Evolutionary conservation across 2,888 invertebrate species (phyloP).

Genomic region (Mimas tiliae): DNA sequence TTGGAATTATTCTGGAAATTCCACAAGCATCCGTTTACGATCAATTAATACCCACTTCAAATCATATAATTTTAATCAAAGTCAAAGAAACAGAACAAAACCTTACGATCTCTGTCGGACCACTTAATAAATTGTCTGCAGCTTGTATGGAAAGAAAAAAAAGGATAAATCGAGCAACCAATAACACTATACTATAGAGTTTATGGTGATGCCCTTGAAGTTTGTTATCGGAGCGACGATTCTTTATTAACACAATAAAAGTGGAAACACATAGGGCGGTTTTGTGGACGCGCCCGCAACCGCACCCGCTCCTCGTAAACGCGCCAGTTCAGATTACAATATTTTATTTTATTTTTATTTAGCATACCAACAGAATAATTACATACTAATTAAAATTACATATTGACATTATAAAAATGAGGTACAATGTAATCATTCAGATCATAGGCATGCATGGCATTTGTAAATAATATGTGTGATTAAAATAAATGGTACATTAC

Average conservation of each 20-base stretch:
- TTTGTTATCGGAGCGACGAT: constrained; percentile 71
- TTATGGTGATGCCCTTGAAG: constrained; percentile 77
- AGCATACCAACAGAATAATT: too few species aligned
- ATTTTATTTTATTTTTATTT: too few species aligned
- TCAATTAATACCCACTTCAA: constrained; percentile 62
- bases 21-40: constrained; percentile 44
- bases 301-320: not conserved
- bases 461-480: too few species aligned
- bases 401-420: too few species aligned
- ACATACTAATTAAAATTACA: too few species aligned
- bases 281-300: constrained; percentile 38
- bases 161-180: constrained; percentile 73
- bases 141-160: constrained; percentile 59
- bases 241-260: constrained; percentile 75
- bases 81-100: constrained; percentile 54
- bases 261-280: constrained; percentile 61
- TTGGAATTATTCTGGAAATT: constrained; percentile 1
- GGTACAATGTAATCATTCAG: too few species aligned
- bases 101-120: constrained; percentile 57
- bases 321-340: not conserved
- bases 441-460: too few species aligned
- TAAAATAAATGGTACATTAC: too few species aligned
- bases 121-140: constrained; percentile 75
- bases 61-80: constrained; percentile 60
- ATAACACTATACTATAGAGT: constrained; percentile 78